These are phyloP conservation scores for Cepaea nemoralis DNA, from an alignment of 1,140 invertebrate species.

Conservation along the genomic window DNA sequence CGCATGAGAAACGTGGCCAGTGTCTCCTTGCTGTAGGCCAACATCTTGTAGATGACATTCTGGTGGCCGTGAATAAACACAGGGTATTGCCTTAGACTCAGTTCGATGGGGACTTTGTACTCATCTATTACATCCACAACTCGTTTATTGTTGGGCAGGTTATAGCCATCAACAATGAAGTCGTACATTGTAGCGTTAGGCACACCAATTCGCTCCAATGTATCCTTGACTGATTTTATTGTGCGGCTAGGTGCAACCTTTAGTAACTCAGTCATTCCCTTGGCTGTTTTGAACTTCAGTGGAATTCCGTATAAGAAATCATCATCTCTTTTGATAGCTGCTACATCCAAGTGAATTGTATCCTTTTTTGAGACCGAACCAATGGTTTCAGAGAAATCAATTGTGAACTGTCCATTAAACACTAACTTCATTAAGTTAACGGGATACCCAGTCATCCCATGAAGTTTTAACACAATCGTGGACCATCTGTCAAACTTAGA, in stretches of 20 bases:
- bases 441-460: constrained; percentile 61
- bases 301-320: constrained; percentile 61
- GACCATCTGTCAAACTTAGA: constrained; percentile 66
- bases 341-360: constrained; percentile 54
- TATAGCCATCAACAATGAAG: constrained; percentile 49
- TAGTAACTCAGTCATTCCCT: constrained; percentile 59
- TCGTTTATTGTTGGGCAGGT: constrained; percentile 51
- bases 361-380: constrained; percentile 45
- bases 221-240: constrained; percentile 55
- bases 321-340: constrained; percentile 50
- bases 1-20: constrained; percentile 55
- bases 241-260: constrained; percentile 53
- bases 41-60: constrained; percentile 62
- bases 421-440: constrained; percentile 61
- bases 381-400: constrained; percentile 57
- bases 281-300: constrained; percentile 55
- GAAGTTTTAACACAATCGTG: constrained; percentile 62
- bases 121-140: constrained; percentile 57
- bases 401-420: constrained; percentile 42
- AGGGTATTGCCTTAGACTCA: constrained; percentile 61
- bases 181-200: constrained; percentile 63
- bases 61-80: constrained; percentile 59
- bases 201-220: constrained; percentile 59
- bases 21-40: constrained; percentile 54
- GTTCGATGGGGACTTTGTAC: constrained; percentile 51